phyloP scores from a whole-genome alignment of 2,113 vertebrate genomes.

The Machaerirhynchus nigripectus region DNA sequence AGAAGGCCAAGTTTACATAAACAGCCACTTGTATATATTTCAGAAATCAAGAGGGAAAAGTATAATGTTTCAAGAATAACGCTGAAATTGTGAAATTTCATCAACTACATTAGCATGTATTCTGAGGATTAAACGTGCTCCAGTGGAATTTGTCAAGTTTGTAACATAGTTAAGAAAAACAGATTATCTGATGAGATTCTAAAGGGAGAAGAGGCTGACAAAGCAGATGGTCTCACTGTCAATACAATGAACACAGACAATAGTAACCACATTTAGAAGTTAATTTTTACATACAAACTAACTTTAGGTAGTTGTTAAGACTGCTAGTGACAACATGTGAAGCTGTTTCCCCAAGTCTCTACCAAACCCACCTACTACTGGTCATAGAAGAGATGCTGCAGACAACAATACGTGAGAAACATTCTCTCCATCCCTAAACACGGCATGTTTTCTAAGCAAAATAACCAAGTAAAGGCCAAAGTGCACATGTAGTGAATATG shows the following conservation, averaged over 20 bases:
- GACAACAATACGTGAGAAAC: background rate
- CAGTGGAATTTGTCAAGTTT: background rate
- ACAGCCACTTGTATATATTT: background rate
- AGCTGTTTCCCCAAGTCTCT: background rate
- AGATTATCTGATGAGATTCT: background rate
- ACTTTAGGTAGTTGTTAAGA: background rate
- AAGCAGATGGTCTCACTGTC: background rate
- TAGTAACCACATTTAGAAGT: background rate
- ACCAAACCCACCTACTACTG: background rate
- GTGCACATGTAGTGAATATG: background rate
- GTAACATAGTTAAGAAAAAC: background rate
- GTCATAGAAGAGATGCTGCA: background rate
- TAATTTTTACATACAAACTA: background rate
- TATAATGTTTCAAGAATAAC: background rate
- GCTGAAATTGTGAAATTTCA: background rate
- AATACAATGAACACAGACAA: background rate
- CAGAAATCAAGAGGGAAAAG: background rate
- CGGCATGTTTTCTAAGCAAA: background rate
- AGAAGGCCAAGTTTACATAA: background rate
- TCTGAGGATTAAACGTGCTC: background rate
- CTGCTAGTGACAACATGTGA: background rate
- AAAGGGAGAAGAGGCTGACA: background rate
- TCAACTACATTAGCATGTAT: background rate
- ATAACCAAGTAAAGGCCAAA: background rate
- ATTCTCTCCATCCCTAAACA: background rate